Conservation (phyloP, 2,113 vertebrate genomes). For the Aldabrachelys gigantea region DNA sequence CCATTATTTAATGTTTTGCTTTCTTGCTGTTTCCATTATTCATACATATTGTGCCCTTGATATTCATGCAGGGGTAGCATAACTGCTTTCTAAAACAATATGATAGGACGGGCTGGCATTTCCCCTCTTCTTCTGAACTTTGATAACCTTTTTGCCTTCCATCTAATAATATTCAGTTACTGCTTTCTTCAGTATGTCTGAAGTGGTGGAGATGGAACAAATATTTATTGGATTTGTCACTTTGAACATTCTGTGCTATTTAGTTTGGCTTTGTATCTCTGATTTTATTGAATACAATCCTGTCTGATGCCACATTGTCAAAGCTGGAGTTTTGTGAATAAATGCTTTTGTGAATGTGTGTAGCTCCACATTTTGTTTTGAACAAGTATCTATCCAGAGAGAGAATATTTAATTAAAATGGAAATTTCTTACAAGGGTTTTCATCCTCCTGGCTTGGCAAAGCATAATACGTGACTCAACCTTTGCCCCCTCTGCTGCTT, state of each 20-base stretch:
- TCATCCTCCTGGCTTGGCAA: background rate
- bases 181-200: background rate
- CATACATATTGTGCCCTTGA: background rate
- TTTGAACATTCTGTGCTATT: background rate
- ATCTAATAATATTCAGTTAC: accelerated
- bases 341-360: background rate
- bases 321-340: background rate
- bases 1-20: background rate
- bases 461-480: slow-evolving; percentile 39
- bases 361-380: background rate
- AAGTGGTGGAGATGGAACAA: background rate
- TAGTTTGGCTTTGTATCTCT: background rate
- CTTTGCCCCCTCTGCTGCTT: slow-evolving; percentile 13
- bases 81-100: background rate
- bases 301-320: accelerated
- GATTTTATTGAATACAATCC: background rate
- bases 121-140: background rate
- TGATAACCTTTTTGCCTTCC: background rate
- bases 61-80: background rate
- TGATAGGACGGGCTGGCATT: background rate
- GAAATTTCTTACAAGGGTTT: background rate
- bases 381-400: slow-evolving; percentile 16
- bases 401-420: slow-evolving; percentile 45
- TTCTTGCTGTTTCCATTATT: background rate
- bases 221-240: background rate